A percentile compares a stretch with the other conserved stretches of the same genome.
Evolutionary conservation across 1,140 invertebrate species (phyloP).

Genomic region (Heliothis subflexa): DNA sequence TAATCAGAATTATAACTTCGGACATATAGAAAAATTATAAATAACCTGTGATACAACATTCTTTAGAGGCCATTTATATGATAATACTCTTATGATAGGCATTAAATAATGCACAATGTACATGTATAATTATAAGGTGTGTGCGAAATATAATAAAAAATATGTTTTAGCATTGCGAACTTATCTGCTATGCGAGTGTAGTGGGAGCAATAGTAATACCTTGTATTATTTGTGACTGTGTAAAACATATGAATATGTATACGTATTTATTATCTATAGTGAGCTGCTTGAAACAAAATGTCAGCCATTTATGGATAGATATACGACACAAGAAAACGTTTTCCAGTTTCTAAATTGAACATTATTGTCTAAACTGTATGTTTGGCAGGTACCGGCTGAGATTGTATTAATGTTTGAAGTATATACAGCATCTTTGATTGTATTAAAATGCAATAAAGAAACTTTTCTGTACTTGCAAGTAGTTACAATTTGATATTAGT

Average conservation of each 20-base stretch:
- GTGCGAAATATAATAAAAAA: conserved; percentile 40
- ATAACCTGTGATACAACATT: conserved; percentile 38
- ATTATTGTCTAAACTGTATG: not conserved
- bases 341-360: not conserved
- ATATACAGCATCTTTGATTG: not conserved
- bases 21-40: conserved; percentile 4
- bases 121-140: conserved; percentile 46
- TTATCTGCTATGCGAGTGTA: conserved; percentile 47
- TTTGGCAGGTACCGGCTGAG: not conserved
- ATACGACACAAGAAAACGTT: conserved; percentile 36
- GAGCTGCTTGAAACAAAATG: conserved; percentile 9
- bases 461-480: too few species aligned
- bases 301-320: conserved; percentile 8
- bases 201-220: conserved; percentile 6
- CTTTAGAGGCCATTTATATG: conserved; percentile 2
- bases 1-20: not conserved
- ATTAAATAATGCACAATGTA: conserved; percentile 23
- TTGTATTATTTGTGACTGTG: conserved; percentile 20
- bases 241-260: conserved; percentile 32
- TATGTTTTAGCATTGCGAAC: conserved; percentile 45
- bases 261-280: conserved; percentile 28
- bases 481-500: too few species aligned
- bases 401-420: not conserved
- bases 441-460: too few species aligned
- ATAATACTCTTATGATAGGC: conserved; percentile 17